These are phyloP conservation scores for Melieria omissa DNA, from an alignment of 2,888 invertebrate species.

Conservation along the genomic window DNA sequence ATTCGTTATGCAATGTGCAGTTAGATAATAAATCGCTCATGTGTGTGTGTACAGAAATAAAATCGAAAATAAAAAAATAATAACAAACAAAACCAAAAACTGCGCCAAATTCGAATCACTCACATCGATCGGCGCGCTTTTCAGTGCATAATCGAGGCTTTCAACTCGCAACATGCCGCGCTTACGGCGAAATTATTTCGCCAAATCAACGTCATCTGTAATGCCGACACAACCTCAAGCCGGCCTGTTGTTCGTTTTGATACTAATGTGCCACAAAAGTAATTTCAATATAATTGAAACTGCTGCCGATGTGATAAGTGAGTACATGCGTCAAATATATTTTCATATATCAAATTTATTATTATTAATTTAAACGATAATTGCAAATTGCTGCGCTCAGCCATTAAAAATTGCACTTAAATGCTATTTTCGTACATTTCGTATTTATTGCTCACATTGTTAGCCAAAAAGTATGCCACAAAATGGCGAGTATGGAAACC, in stretches of 20 bases:
- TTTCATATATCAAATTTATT: neutral
- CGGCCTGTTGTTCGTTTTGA: slow-evolving; percentile 50
- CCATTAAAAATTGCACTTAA: too few species aligned
- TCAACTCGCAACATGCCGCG: slow-evolving; percentile 1
- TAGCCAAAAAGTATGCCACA: too few species aligned
- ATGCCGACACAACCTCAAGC: slow-evolving; percentile 39
- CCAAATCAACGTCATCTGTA: neutral
- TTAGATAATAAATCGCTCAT: too few species aligned
- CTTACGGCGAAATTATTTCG: slow-evolving; percentile 16
- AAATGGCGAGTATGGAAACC: too few species aligned
- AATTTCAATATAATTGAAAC: slow-evolving; percentile 57
- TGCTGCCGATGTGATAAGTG: slow-evolving; percentile 62
- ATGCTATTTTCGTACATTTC: neutral
- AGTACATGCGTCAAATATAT: slow-evolving; percentile 43
- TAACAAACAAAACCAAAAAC: too few species aligned
- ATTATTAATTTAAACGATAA: slow-evolving; percentile 11
- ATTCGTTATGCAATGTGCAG: too few species aligned
- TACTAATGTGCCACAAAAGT: slow-evolving; percentile 59
- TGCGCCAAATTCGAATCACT: too few species aligned
- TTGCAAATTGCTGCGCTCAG: neutral
- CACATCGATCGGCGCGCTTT: too few species aligned
- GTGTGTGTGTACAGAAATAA: too few species aligned
- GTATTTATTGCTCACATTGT: neutral
- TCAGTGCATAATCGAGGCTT: neutral
- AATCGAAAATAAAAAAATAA: too few species aligned